These are phyloP conservation scores for Chroicocephalus ridibundus DNA, from an alignment of 2,113 vertebrate species.

Conservation along the genomic window DNA sequence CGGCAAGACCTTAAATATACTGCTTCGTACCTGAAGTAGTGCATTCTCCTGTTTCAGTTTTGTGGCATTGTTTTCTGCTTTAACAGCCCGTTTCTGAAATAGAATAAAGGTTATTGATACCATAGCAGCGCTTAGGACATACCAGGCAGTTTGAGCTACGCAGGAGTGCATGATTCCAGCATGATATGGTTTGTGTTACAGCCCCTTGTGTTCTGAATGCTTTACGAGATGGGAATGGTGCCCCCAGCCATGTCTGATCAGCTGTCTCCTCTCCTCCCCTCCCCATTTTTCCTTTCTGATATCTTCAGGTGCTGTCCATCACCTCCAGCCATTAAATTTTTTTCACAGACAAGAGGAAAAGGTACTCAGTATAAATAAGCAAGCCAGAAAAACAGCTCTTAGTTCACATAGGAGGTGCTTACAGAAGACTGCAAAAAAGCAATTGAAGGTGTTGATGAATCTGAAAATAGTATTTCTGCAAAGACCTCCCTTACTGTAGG, in stretches of 20 bases:
- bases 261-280: neutral
- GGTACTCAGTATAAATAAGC: neutral
- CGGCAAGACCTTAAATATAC: neutral
- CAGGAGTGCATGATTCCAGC: neutral
- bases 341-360: neutral
- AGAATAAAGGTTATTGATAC: neutral
- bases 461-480: neutral
- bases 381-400: neutral
- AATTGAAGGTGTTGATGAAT: neutral
- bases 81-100: constrained; percentile 85
- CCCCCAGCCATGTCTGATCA: accelerated
- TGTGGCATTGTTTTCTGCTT: constrained; percentile 79
- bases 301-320: neutral
- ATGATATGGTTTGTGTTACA: accelerated
- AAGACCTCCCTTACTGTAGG: neutral
- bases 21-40: constrained; percentile 76
- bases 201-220: accelerated
- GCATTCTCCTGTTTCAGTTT: constrained; percentile 83
- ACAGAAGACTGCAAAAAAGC: neutral
- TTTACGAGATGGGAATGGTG: neutral
- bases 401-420: neutral
- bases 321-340: neutral
- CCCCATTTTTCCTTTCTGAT: neutral
- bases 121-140: neutral
- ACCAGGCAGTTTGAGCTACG: neutral